Evolutionary conservation across 2,888 invertebrate species (phyloP), one percentile per base, ranked within the genome.

Genomic region (Geophilus truncorum): DNA sequence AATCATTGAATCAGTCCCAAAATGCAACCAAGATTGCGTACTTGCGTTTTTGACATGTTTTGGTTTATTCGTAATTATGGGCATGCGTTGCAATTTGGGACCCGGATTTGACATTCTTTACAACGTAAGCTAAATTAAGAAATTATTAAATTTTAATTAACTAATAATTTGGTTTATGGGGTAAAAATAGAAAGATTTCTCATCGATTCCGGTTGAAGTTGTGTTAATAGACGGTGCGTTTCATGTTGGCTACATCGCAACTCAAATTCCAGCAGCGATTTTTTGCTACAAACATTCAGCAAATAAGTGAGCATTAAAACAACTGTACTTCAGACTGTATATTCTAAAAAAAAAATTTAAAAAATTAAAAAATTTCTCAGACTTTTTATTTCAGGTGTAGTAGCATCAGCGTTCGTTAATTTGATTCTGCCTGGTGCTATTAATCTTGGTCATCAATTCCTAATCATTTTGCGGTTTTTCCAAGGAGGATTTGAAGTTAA

Each of bases 181-280:
- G n/a, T n/a, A n/a, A n/a, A n/a, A n/a, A n/a, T n/a, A 70, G 70
- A 70, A 70, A 70, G 28, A 28, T 28, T 70, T 70, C 6, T 10
- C 70, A 25, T 70, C 6, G 70, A 70, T 70, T 28, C 70, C 70
- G 25, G 28, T 28, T 25, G 70, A 25, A 25, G 70, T 70, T 10
- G 70, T 70, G n/a, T 70, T 70, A 25, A 70, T 70, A 70, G 70
- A 70, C 25, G 70, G 70, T n/a, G 70, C 70, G 7, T 70, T 70
- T 70, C 70, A 70, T 12, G 23, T 70, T 25, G 70, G 70, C 28
- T 70, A 70, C 28, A 70, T 70, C 28, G 1, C 28, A 10, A 70
- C 70, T n/a, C 70, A 70, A 70, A 28, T 70, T 10, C 70, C 70
- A 12, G 70, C 70, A 15, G 28, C 70, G 7, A 1, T 70, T 6